Conservation (phyloP, 2,797 vertebrate species). For the Lepus oiostolus region DNA sequence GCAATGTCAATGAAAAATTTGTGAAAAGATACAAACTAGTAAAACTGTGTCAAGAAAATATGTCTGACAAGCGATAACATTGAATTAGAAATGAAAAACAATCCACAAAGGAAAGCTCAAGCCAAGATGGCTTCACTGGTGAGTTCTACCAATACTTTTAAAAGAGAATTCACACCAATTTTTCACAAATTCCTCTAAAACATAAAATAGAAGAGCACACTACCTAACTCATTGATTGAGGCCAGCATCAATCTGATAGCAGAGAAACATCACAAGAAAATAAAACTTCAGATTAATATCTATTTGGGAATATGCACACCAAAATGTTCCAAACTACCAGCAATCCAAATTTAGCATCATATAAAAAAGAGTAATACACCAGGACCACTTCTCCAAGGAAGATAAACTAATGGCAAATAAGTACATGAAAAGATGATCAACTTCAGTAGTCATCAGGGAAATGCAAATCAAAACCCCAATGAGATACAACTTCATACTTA, state of each 20-base stretch:
- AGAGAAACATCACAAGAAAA: conserved; percentile 32
- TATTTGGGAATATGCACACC: not conserved
- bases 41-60: not conserved
- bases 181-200: conserved; percentile 31
- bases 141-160: conserved; percentile 44
- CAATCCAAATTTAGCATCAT: not conserved
- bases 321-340: not conserved
- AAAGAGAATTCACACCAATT: conserved; percentile 42
- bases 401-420: not conserved
- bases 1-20: conserved; percentile 1
- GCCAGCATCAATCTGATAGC: not conserved
- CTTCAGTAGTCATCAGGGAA: not conserved
- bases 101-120: conserved; percentile 4
- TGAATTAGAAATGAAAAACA: conserved; percentile 34
- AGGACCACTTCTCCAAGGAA: not conserved
- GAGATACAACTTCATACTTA: not conserved
- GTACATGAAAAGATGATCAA: not conserved
- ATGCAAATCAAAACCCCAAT: not conserved
- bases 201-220: not conserved
- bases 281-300: conserved; percentile 25
- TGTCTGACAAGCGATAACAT: not conserved
- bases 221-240: not conserved
- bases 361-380: not conserved
- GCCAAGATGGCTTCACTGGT: not conserved
- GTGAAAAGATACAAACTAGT: not conserved